Evolutionary conservation across 2,888 invertebrate genomes (phyloP), one percentile per base, ranked within the genome.

Genomic region (Lithophane leautieri): DNA sequence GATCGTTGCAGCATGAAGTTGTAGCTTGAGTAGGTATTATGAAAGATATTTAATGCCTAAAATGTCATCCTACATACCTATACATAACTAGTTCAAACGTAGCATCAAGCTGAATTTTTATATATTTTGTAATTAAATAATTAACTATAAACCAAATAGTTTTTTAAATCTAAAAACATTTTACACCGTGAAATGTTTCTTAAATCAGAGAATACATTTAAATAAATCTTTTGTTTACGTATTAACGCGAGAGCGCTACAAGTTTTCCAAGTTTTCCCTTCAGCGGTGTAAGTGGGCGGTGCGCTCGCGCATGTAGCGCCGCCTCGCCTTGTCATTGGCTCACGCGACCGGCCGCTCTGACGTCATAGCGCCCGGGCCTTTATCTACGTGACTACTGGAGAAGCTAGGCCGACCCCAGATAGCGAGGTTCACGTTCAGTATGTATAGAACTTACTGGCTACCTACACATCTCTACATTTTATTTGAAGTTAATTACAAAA

Each of bases 281-380:
- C 85, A 81, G 87, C 74, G 84, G 73, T 83, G 83, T 82, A 75
- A 89, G 94, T 94, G 96, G 96, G 96, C 96, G 96, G 92, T 93
- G 91, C 95, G 92, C 90, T 77, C 65, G 91, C 92, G 93, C 92
- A 86, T 78, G 82, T 85, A 90, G 93, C 92, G 89, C 95, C 96
- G 95, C 94, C 95, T 94, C 90, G 91, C 88, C 67, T 79, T 89
- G 92, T 92, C 88, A 96, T 96, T 95, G 96, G 96, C 89, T 90
- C 92, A 81, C 90, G 83, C 79, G 73, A 90, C 93, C 90, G 95
- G 88, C 95, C 96, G 91, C 93, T 94, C 90, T 96, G 95, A 96
- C 96, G 96, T 96, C 96, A 96, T 89, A 80, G 89, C 92, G 92
- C 91, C 90, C 90, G 92, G 92, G 87, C 86, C 84, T 86, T 91